phyloP scores from a whole-genome alignment of 1,140 invertebrate genomes.

The Epicauta chinensis region DNA sequence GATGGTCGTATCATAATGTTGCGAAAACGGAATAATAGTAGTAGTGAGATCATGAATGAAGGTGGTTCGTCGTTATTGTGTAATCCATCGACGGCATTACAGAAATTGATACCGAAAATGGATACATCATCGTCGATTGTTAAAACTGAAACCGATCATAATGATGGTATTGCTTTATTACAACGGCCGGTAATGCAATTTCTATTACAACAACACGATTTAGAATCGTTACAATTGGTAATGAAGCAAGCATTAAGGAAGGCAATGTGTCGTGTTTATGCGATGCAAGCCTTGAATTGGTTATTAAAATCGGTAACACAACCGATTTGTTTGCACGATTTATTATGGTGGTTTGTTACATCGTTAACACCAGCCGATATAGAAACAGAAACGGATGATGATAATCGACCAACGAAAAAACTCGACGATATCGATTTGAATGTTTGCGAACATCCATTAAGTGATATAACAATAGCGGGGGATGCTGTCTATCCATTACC shows the following conservation, averaged over 20 bases:
- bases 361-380: constrained; percentile 54
- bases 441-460: constrained; percentile 74
- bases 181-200: constrained; percentile 74
- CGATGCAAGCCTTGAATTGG: constrained; percentile 92
- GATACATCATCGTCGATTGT: constrained; percentile 45
- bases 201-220: constrained; percentile 77
- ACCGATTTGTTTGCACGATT: constrained; percentile 82
- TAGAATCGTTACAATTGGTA: constrained; percentile 69
- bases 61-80: constrained; percentile 72
- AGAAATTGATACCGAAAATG: constrained; percentile 60
- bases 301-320: constrained; percentile 86
- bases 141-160: constrained; percentile 28
- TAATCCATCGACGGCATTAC: constrained; percentile 73
- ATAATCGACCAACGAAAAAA: constrained; percentile 47
- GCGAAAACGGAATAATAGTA: constrained; percentile 65
- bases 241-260: constrained; percentile 79
- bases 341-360: constrained; percentile 93
- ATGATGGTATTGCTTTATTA: constrained; percentile 45
- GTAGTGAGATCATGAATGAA: constrained; percentile 56
- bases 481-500: constrained; percentile 73
- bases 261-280: constrained; percentile 79
- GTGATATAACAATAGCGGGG: constrained; percentile 73
- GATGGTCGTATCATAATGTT: constrained; percentile 57
- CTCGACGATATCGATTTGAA: constrained; percentile 50
- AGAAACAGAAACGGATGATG: constrained; percentile 45